Base-by-base conservation (phyloP, 2,113 vertebrate species). In the Camelus bactrianus region DNA sequence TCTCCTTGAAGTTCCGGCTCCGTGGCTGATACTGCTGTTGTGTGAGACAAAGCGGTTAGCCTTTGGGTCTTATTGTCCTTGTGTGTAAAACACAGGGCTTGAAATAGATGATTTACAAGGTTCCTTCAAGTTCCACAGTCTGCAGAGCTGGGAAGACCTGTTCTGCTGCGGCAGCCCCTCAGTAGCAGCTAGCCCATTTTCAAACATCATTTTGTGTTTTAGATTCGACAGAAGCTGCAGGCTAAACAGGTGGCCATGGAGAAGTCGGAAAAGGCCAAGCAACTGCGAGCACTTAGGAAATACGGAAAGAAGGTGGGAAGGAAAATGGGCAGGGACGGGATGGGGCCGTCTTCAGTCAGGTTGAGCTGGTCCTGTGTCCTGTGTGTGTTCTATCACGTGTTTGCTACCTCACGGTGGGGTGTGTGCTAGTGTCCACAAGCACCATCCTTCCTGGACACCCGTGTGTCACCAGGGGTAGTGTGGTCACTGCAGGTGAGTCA, bases 241-340 rank as follows among this genome's bases (percentile, higher is more conserved):
- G 98, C 98, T 60, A 99, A 99, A 97, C 99, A 99, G 97, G 96
- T 97, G 22, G 99, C 99, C 28, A 98, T 99, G 98, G 99, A 99
- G 97, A 99, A 98, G 94, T 99, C 99, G 0, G 99, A 99, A 97
- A 99, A 99, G 92, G 99, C 99, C 2, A 99, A 99, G 98, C 99
- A 99, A 89, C 99, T 99, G 77, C 98, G 99, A 56, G 99, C 99
- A 42, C 99, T 99, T 97, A 99, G 99, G 97, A 99, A 99, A 98
- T 99, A 99, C 0, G 99, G 99, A 98, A 99, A 99, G 98, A 99
- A 99, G 99, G 99, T 99, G 79, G 98, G 97, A 48, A 96, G 52
- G 35, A 83, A 48, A 20, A 64, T 10, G 2, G 46, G 3, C 6
- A 2, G 20, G 28, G 58, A 2, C 2, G 83, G 28, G 30, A 46